phyloP scores from a whole-genome alignment of 2,888 invertebrate genomes.

The Patella ulyssiponensis region DNA sequence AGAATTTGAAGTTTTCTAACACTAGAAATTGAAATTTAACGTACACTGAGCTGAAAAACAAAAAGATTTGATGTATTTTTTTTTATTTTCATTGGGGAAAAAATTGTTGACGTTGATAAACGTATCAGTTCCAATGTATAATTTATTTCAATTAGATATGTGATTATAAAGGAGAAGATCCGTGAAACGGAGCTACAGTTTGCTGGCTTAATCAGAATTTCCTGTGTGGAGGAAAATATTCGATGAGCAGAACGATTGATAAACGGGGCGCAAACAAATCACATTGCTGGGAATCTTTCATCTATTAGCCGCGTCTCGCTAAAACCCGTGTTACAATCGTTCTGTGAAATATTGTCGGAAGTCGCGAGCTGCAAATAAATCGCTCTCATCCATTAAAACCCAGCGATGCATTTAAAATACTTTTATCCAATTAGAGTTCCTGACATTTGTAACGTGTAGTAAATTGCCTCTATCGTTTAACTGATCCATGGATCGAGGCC shows the following conservation, averaged over 20 bases:
- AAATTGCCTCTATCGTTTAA: conserved; percentile 22
- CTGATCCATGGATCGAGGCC: conserved; percentile 12
- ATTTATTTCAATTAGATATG: background rate
- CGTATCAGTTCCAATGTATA: too few relatives aligned
- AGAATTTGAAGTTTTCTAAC: too few relatives aligned
- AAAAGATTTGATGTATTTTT: too few relatives aligned
- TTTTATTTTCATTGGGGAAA: too few relatives aligned
- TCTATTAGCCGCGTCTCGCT: conserved; percentile 21
- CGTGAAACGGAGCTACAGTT: conserved; percentile 1
- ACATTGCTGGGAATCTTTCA: conserved; percentile 11
- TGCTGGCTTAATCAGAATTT: conserved; percentile 1
- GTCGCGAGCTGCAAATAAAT: conserved; percentile 22
- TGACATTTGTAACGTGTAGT: conserved; percentile 27
- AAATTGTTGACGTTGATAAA: too few relatives aligned
- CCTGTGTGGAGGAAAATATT: background rate
- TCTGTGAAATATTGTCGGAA: conserved; percentile 26
- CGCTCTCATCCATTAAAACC: conserved; percentile 19
- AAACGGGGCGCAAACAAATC: conserved; percentile 29
- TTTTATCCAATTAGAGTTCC: conserved; percentile 31
- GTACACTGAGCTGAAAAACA: too few relatives aligned
- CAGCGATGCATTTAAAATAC: conserved; percentile 33
- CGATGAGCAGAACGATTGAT: background rate
- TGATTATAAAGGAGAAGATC: background rate
- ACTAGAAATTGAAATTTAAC: too few relatives aligned
- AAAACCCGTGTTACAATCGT: conserved; percentile 26